phyloP scores from a whole-genome alignment of 2,113 vertebrate genomes.

The Amblyopsis rosae region DNA sequence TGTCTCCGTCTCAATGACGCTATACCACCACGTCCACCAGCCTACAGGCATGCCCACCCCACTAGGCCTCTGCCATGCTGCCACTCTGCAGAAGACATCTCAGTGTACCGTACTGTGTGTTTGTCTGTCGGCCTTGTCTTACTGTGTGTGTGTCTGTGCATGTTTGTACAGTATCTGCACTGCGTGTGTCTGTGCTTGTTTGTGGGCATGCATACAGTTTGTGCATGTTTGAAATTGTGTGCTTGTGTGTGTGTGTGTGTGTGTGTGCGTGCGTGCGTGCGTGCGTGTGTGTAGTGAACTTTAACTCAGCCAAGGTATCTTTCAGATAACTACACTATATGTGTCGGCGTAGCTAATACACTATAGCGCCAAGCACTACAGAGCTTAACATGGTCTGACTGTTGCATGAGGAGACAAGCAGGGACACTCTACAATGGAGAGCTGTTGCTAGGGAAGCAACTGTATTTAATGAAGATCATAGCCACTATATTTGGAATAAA shows the following conservation, averaged over 20 bases:
- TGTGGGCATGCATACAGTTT: not conserved
- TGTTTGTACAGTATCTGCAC: not conserved
- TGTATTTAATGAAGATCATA: no score
- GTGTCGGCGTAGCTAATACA: no score
- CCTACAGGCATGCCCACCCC: slow-evolving; percentile 32
- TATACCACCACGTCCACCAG: slow-evolving; percentile 36
- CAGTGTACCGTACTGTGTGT: slow-evolving; percentile 1
- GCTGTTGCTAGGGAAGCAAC: no score
- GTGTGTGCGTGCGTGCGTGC: not conserved
- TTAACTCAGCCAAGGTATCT: not conserved
- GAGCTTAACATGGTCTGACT: no score
- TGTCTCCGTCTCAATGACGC: slow-evolving; percentile 60
- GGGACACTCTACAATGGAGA: no score
- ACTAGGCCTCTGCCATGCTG: slow-evolving; percentile 38
- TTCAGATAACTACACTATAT: not conserved
- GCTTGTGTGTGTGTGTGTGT: not conserved
- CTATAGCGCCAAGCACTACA: no score
- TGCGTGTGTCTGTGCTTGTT: not conserved
- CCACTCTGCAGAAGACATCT: slow-evolving; percentile 27
- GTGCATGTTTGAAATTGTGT: not conserved
- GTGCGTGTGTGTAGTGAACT: not conserved
- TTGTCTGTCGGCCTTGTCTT: not conserved
- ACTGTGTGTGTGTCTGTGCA: not conserved
- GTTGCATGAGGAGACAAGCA: no score
- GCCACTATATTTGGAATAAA: no score